phyloP scores from a whole-genome alignment of 1,140 invertebrate species.

The Drosophila setifemur region DNA sequence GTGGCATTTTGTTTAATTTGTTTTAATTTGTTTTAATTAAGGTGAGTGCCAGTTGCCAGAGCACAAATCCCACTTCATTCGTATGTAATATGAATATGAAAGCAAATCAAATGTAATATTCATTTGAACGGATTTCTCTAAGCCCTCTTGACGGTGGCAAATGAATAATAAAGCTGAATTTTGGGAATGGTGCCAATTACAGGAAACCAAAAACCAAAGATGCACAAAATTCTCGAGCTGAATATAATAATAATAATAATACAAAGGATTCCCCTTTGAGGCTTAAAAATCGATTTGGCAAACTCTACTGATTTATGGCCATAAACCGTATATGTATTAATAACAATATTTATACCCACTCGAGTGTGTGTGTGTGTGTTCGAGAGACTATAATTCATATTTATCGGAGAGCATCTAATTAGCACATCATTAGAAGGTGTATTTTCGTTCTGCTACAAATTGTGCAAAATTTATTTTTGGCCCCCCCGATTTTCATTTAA shows the following conservation, averaged over 20 bases:
- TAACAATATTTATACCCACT: constrained; percentile 5
- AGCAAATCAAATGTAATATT: neutral
- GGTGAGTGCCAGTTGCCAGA: neutral
- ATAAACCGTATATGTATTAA: neutral
- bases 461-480: too few species aligned
- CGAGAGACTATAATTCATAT: constrained; percentile 41
- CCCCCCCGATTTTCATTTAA: neutral
- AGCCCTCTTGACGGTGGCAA: neutral
- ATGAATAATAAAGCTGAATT: neutral
- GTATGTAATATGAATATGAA: neutral
- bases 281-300: neutral
- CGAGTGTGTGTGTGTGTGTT: neutral
- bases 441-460: too few species aligned
- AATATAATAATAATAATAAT: too few species aligned
- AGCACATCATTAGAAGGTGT: constrained; percentile 53
- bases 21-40: too few species aligned
- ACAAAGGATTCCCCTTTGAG: too few species aligned
- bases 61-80: neutral
- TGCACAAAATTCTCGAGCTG: too few species aligned
- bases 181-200: neutral
- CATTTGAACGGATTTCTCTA: neutral
- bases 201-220: too few species aligned
- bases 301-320: constrained; percentile 1
- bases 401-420: constrained; percentile 40
- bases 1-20: too few species aligned